Evolutionary conservation across 1,140 invertebrate genomes (phyloP).

Genomic region (Platyscapa corneri): DNA sequence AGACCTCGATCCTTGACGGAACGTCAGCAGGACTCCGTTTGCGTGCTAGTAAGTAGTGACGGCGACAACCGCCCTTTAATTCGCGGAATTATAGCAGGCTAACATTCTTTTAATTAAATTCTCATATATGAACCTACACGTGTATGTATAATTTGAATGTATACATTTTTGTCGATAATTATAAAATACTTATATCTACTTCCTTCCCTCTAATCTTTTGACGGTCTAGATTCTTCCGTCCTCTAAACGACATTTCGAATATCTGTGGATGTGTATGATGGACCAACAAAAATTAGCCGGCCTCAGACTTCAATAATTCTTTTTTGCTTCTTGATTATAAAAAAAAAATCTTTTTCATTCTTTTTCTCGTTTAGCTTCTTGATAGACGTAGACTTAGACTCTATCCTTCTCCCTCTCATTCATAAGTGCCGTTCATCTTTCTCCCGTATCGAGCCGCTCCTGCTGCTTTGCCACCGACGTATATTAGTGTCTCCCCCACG

Average conservation of each 20-base stretch:
- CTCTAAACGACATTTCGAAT: background rate
- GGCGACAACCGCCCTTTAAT: background rate
- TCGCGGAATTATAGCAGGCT: background rate
- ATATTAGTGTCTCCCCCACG: conserved; percentile 15
- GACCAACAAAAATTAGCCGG: too few relatives aligned
- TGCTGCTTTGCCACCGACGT: background rate
- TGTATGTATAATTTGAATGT: too few relatives aligned
- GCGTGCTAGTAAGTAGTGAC: background rate
- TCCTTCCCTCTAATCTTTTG: too few relatives aligned
- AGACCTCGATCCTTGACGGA: background rate
- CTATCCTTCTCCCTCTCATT: conserved; percentile 23
- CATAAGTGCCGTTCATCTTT: background rate
- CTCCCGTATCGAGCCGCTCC: conserved; percentile 38
- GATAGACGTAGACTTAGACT: background rate
- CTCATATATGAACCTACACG: too few relatives aligned
- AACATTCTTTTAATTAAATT: too few relatives aligned
- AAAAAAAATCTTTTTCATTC: background rate
- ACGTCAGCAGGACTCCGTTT: background rate
- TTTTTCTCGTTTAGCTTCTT: background rate
- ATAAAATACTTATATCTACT: too few relatives aligned
- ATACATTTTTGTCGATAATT: too few relatives aligned
- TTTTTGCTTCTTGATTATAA: too few relatives aligned
- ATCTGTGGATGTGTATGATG: too few relatives aligned
- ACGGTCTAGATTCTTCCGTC: background rate
- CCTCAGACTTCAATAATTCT: too few relatives aligned